A percentile compares a stretch with the other conserved stretches of the same genome.
Conservation (phyloP, 2,113 vertebrate species). For the Crotalus helleri region DNA sequence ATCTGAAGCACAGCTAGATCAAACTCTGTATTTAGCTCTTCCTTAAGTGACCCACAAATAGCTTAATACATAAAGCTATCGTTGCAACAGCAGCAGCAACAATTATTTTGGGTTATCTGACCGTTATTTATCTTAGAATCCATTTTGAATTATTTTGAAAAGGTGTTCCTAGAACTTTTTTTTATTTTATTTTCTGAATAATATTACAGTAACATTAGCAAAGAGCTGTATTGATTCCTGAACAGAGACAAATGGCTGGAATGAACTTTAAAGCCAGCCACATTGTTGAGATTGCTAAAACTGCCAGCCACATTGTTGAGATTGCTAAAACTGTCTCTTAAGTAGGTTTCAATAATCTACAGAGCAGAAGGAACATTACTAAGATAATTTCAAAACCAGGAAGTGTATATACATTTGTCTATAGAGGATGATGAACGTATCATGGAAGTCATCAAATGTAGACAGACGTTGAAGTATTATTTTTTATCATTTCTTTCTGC, state of each 20-base stretch:
- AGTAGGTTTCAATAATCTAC: not conserved
- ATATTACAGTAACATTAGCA: not conserved
- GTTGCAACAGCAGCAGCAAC: not conserved
- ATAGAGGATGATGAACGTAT: not conserved
- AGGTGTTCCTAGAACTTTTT: not conserved
- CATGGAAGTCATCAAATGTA: not conserved
- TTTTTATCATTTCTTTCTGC: not conserved
- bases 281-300: not conserved
- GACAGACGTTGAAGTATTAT: not conserved
- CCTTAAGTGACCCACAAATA: not conserved
- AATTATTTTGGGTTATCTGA: not conserved
- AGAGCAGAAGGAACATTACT: not conserved
- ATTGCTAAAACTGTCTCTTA: not conserved
- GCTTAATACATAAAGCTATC: not conserved
- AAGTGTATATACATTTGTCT: not conserved
- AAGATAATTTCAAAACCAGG: not conserved
- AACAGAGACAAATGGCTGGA: not conserved
- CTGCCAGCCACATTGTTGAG: not conserved
- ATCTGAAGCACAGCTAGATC: not conserved
- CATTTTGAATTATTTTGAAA: not conserved
- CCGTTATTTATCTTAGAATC: not conserved
- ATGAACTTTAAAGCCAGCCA: not conserved
- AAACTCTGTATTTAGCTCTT: not conserved
- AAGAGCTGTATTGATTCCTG: not conserved
- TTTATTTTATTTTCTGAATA: not conserved